Evolutionary conservation across 2,797 vertebrate species (phyloP).

Genomic region (Sebastes aleutianus): DNA sequence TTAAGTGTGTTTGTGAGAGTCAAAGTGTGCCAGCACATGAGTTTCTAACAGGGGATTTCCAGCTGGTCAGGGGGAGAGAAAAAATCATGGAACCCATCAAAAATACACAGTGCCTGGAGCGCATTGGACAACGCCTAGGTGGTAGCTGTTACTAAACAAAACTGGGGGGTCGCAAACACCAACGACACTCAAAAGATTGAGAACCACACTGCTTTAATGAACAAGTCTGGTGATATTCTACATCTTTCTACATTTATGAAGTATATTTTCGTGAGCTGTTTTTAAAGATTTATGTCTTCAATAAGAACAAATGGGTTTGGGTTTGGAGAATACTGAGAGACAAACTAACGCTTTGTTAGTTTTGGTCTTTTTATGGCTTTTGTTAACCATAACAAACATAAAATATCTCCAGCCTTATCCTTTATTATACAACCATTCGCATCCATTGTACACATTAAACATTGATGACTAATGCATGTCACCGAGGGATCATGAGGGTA

Average conservation of each 20-base stretch:
- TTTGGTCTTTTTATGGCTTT: neutral
- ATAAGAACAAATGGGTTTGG: neutral
- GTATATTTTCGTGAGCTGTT: neutral
- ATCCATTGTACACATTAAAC: neutral
- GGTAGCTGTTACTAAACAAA: no score
- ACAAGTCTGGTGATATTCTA: no score
- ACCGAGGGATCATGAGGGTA: neutral
- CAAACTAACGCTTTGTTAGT: neutral
- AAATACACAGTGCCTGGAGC: no score
- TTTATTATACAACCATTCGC: constrained; percentile 8
- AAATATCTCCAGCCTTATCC: neutral
- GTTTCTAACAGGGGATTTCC: no score
- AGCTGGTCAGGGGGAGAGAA: no score
- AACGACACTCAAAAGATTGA: no score
- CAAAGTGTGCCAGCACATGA: no score
- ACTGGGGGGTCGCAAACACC: no score
- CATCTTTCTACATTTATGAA: neutral
- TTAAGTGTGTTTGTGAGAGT: no score
- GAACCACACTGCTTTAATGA: no score
- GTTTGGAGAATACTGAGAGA: neutral
- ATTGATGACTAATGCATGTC: constrained; percentile 2
- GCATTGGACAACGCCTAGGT: no score
- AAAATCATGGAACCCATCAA: no score
- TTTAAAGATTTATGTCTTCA: neutral
- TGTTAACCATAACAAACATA: neutral